These are phyloP conservation scores for Eristalis pertinax DNA, from an alignment of 2,888 invertebrate genomes.

Conservation along the genomic window DNA sequence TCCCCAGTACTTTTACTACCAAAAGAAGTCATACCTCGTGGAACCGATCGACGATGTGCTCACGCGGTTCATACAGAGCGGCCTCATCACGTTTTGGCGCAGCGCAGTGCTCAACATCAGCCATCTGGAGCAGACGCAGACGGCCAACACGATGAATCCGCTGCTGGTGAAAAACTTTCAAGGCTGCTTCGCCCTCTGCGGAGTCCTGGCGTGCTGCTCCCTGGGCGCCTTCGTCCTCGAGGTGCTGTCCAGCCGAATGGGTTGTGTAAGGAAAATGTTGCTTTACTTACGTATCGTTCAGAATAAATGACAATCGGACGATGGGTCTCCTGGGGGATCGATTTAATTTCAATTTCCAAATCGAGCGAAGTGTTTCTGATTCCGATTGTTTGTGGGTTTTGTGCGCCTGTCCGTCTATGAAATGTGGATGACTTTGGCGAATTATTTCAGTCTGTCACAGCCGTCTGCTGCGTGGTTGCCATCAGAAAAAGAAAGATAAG, in stretches of 20 bases:
- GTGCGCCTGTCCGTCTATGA: too few species aligned
- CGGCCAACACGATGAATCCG: slow-evolving; percentile 27
- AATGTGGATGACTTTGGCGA: too few species aligned
- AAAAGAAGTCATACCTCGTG: slow-evolving; percentile 40
- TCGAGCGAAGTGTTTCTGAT: not conserved
- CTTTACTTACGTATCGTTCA: not conserved
- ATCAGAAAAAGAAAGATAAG: too few species aligned
- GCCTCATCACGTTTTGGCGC: slow-evolving; percentile 28
- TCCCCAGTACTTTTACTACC: slow-evolving; percentile 46
- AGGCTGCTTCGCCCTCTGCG: slow-evolving; percentile 47
- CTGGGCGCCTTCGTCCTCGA: slow-evolving; percentile 27
- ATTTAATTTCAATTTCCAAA: not conserved
- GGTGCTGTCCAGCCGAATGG: not conserved
- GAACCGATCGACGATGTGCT: slow-evolving; percentile 36
- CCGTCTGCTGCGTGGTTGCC: too few species aligned
- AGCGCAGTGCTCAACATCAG: slow-evolving; percentile 29
- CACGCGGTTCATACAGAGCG: slow-evolving; percentile 19
- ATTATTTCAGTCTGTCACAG: too few species aligned
- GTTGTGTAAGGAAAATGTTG: slow-evolving; percentile 7
- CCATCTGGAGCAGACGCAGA: not conserved
- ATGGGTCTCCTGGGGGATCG: not conserved
- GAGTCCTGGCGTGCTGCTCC: slow-evolving; percentile 26
- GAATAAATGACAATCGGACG: not conserved
- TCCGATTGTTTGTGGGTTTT: not conserved
- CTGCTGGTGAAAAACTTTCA: slow-evolving; percentile 31